These are phyloP conservation scores for Apotomis turbidana DNA, from an alignment of 2,888 invertebrate genomes.

Conservation along the genomic window DNA sequence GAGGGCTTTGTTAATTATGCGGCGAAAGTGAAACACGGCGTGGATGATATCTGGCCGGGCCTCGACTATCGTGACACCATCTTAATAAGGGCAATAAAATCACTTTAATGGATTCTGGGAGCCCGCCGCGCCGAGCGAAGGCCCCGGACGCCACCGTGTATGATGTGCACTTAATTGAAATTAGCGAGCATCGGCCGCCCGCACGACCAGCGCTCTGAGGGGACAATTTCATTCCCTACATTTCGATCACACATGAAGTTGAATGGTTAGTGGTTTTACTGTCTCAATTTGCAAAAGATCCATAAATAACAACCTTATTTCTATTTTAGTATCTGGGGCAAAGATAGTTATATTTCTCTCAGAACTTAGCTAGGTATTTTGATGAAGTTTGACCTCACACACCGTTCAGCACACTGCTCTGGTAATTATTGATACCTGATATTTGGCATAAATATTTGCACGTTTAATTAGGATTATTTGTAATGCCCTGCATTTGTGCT, in stretches of 20 bases:
- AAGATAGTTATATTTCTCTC: no score
- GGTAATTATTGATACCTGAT: no score
- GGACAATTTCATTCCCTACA: not conserved
- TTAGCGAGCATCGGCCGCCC: not conserved
- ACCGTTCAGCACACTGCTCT: no score
- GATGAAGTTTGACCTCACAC: no score
- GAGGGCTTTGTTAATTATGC: not conserved
- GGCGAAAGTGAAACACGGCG: conserved; percentile 4
- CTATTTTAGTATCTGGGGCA: no score
- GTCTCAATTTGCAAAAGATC: not conserved
- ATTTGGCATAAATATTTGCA: no score
- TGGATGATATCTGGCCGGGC: not conserved
- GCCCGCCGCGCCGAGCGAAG: not conserved
- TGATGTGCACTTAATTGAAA: conserved; percentile 1
- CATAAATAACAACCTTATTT: no score
- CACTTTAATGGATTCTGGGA: not conserved
- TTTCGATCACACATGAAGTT: not conserved
- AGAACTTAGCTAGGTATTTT: no score
- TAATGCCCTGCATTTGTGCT: no score
- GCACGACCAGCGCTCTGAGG: not conserved
- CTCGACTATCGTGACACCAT: conserved; percentile 4
- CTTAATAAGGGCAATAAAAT: conserved; percentile 10
- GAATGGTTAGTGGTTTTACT: not conserved
- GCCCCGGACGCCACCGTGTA: not conserved
- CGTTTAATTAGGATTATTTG: no score